A percentile compares a stretch with the other conserved stretches of the same genome.
Evolutionary conservation across 1,140 invertebrate species (phyloP).

Genomic region (Nilaparvata lugens): DNA sequence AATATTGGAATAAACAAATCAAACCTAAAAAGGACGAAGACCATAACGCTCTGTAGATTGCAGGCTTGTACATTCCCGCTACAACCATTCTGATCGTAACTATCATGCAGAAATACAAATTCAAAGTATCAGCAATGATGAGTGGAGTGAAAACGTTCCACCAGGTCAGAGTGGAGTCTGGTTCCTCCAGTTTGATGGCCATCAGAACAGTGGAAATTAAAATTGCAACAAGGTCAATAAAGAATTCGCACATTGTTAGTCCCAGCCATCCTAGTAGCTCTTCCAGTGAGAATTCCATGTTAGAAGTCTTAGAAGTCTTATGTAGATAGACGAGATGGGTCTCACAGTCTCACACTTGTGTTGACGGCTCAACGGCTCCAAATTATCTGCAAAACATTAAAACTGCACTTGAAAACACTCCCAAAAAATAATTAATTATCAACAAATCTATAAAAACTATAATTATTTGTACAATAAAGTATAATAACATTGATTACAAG

Average conservation of each 20-base stretch:
- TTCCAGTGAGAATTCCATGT: slow-evolving; percentile 80
- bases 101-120: slow-evolving; percentile 91
- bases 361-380: too few species aligned
- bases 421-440: too few species aligned
- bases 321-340: slow-evolving; percentile 76
- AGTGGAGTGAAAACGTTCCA: slow-evolving; percentile 83
- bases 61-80: slow-evolving; percentile 65
- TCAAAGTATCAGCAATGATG: slow-evolving; percentile 83
- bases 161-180: slow-evolving; percentile 43
- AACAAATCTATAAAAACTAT: too few species aligned
- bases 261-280: slow-evolving; percentile 90
- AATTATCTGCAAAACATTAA: slow-evolving; percentile 4
- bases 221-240: slow-evolving; percentile 74
- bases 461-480: too few species aligned
- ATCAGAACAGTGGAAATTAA: slow-evolving; percentile 75
- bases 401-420: too few species aligned
- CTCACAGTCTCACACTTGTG: too few species aligned
- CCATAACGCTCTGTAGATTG: slow-evolving; percentile 71
- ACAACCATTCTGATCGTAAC: slow-evolving; percentile 87
- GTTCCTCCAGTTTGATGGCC: slow-evolving; percentile 59
- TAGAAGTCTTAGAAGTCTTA: slow-evolving; percentile 35
- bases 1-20: slow-evolving; percentile 85
- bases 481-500: too few species aligned
- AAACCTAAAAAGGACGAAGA: slow-evolving; percentile 73
- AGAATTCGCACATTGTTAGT: slow-evolving; percentile 87